These are phyloP conservation scores for Beris chalybata DNA, from an alignment of 2,888 invertebrate genomes.

Conservation along the genomic window DNA sequence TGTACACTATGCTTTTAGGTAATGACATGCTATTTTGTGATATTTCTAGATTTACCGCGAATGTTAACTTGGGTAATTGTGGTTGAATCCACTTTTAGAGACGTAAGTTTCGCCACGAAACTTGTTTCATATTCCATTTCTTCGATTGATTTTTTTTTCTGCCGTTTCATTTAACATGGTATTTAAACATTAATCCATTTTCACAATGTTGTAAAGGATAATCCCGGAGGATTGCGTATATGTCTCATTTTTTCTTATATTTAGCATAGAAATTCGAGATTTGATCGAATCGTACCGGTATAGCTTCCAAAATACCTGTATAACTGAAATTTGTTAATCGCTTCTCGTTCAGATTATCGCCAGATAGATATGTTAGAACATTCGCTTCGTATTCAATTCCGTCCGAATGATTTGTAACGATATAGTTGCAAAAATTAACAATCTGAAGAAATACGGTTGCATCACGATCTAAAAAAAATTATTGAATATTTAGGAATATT, in stretches of 20 bases:
- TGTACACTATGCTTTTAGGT: constrained; percentile 24
- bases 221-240: constrained; percentile 38
- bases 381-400: constrained; percentile 54
- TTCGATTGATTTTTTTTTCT: constrained; percentile 3
- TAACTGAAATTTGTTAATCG: constrained; percentile 65
- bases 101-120: constrained; percentile 24
- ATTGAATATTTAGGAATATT: too few species aligned
- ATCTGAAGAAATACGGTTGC: constrained; percentile 54
- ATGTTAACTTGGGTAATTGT: neutral
- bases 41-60: constrained; percentile 18
- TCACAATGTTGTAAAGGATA: constrained; percentile 27
- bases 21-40: constrained; percentile 23
- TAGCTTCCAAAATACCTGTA: constrained; percentile 75
- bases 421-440: constrained; percentile 55
- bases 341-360: constrained; percentile 57
- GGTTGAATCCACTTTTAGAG: constrained; percentile 19
- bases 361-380: constrained; percentile 79
- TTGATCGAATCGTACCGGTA: constrained; percentile 80
- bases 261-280: constrained; percentile 81
- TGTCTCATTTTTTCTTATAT: constrained; percentile 70
- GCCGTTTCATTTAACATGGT: constrained; percentile 14
- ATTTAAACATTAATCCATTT: constrained; percentile 27
- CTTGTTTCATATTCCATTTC: constrained; percentile 9
- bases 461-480: constrained; percentile 51
- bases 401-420: constrained; percentile 59